Evolutionary conservation across 2,888 invertebrate genomes (phyloP), one percentile per base, ranked within the genome.

Genomic region (Acrocyrtus sp.): DNA sequence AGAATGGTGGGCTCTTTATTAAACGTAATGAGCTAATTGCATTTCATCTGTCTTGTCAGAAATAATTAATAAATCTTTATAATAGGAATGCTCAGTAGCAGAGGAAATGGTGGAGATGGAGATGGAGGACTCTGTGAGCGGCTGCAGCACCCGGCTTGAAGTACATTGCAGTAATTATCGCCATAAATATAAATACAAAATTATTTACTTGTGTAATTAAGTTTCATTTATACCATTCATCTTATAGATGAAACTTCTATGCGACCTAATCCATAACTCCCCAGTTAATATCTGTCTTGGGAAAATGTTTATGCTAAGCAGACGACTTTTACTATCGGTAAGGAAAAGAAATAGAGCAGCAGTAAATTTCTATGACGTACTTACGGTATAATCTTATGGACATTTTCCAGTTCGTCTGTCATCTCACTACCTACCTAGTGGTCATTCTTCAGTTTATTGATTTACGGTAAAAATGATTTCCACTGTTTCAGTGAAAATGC

Each of bases 221-320:
- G n/a, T n/a, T n/a, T n/a, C n/a, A n/a, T n/a, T n/a, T 15, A 22
- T 8, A 27, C 19, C 21, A 45, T 21, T n/a, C 8, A 26, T 27
- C n/a, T 66, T 17, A 22, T 6, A 70, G 69, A 70, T 70, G 69
- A 62, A 70, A 50, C 26, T 21, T 15, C 62, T 70, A 47, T 62
- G 39, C 1, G 69, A 70, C 15, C 12, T 70, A 12, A 48, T 70
- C 21, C 34, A 50, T 27, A 60, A 70, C 27, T 53, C 61, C n/a
- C 69, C 69, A 6, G 15, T 57, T 3, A 27, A 41, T 19, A 56
- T 70, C 19, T 39, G 45, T 19, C 5, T 70, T 19, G 62, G 69
- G 22, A 54, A 62, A 6, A 41, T 62, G 50, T 12, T 70, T n/a
- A n/a, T n/a, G n/a, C 17, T 61, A 24, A 61, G 50, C 17, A 50